Evolutionary conservation across 2,888 invertebrate genomes (phyloP), one percentile per base, ranked within the genome.

Genomic region (Zhuqinia jingwanae): DNA sequence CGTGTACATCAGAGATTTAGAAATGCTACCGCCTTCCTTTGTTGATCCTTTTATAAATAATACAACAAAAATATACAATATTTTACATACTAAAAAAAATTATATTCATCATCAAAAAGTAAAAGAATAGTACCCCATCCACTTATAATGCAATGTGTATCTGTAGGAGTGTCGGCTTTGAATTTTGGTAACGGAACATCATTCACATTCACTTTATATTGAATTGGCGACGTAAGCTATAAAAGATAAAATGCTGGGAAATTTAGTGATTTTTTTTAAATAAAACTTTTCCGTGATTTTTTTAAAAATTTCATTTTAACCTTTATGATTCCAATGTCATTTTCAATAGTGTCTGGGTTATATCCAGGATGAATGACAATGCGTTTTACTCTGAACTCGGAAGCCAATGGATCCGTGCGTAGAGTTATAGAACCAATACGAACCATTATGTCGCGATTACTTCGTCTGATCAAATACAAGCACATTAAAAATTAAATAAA

Each of bases 361-460:
- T 90, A 90, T n/a, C 87, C 87, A 8, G 90, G 90, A 76, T 90
- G 89, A 2, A 89, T 42, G 1, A 84, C 79, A 10, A 90, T 70
- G 25, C 89, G 89, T 30, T 87, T 77, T 0, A 88, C 88, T 30
- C 36, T 65, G n/a, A 85, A 82, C 53, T 88, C 89, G n/a, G 85
- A 78, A 13, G 88, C 88, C 8, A 81, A 30, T 1, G 68, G 80
- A 63, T 88, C 89, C 17, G 58, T 76, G 20, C 84, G 77, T 1
- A 91, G 73, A 6, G 90, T 88, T 53, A 89, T 89, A 2, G 91
- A 89, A 1, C 91, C 91, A 65, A 91, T 65, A 27, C 91, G 85
- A n/a, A 90, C 83, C 0, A 89, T 70, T 20, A 91, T 87, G 53
- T 90, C 89, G 20, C 81, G 83, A 56, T 83, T 87, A 22, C 60